Evolutionary conservation across 2,888 invertebrate species (phyloP).

Genomic region (Laothoe populi): DNA sequence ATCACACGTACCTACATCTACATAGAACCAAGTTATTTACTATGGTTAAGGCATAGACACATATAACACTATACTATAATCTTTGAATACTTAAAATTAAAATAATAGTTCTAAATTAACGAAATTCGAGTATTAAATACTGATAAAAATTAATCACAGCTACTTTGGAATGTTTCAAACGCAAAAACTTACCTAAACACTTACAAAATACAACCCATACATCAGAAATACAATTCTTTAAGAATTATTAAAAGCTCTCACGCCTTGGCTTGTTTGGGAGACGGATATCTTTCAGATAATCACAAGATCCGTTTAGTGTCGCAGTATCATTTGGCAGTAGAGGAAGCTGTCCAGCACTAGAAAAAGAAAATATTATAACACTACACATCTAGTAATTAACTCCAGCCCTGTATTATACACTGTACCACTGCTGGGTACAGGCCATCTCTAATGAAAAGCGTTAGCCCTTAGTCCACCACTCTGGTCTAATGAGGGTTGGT

Average conservation of each 20-base stretch:
- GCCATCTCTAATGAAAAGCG: no score
- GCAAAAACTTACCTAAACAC: background rate
- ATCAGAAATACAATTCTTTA: background rate
- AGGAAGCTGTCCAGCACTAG: slow-evolving; percentile 80
- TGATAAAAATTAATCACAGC: slow-evolving; percentile 21
- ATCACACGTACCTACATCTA: background rate
- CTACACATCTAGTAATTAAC: no score
- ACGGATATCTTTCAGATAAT: background rate
- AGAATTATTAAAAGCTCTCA: background rate
- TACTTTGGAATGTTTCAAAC: slow-evolving; percentile 19
- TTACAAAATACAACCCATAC: slow-evolving; percentile 1
- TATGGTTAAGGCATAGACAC: background rate
- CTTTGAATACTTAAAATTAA: background rate
- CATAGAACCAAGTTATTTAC: no score
- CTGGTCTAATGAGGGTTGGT: no score
- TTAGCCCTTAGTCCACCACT: no score
- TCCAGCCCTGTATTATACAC: no score
- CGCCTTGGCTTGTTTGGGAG: background rate
- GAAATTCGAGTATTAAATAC: slow-evolving; percentile 16
- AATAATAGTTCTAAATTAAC: background rate
- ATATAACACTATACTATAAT: background rate
- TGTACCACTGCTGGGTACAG: no score
- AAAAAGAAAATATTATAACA: slow-evolving; percentile 40
- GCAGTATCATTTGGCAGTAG: slow-evolving; percentile 79
- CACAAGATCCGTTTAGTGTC: slow-evolving; percentile 61